phyloP scores from a whole-genome alignment of 64 coral and sea anemone species.

The Montipora foliosa region DNA sequence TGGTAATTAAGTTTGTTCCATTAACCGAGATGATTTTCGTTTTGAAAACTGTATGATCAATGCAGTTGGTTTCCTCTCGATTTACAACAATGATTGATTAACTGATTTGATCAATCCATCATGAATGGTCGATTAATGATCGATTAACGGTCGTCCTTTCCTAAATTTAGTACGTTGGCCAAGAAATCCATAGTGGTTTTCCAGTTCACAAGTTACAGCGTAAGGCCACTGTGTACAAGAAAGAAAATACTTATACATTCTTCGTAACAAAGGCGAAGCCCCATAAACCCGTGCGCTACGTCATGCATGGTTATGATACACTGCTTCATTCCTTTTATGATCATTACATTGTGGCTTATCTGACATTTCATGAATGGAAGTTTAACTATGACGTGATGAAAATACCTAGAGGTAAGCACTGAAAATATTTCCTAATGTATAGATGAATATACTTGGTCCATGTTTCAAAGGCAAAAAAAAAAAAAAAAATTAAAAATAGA shows the following conservation, averaged over 20 bases:
- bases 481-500: not conserved
- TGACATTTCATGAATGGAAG: constrained; percentile 90
- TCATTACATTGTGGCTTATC: constrained; percentile 94
- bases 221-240: constrained; percentile 68
- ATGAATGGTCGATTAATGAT: no score
- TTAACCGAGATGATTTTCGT: no score
- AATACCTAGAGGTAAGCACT: constrained; percentile 81
- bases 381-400: constrained; percentile 86
- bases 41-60: no score
- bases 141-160: not conserved
- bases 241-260: constrained; percentile 93
- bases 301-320: constrained; percentile 94
- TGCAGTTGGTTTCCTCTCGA: no score
- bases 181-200: constrained; percentile 85
- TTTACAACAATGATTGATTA: no score
- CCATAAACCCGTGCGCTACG: constrained; percentile 81
- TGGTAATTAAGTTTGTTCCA: no score
- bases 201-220: constrained; percentile 86
- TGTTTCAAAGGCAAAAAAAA: not conserved
- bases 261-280: constrained; percentile 83
- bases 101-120: no score
- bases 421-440: not conserved
- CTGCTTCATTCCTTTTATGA: constrained; percentile 92
- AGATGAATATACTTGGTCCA: no score
- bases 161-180: constrained; percentile 68